Percentiles rank a stretch among this genome's conserved stretches.
These are phyloP conservation scores for Merluccius polli DNA, from an alignment of 2,797 vertebrate genomes.

Conservation along the genomic window DNA sequence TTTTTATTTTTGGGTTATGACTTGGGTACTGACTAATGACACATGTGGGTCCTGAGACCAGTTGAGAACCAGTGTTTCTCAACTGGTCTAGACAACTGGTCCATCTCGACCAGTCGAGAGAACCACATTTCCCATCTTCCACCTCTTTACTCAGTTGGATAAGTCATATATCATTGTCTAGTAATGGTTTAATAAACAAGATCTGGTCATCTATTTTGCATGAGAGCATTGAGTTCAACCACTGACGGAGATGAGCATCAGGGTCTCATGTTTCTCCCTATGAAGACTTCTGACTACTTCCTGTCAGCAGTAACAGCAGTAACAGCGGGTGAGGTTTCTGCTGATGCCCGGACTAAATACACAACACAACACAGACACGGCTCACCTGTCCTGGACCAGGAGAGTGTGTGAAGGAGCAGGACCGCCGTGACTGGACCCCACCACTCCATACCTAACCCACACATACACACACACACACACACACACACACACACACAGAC, in stretches of 20 bases:
- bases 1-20: too few species aligned
- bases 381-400: slow-evolving; percentile 71
- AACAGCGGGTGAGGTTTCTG: neutral
- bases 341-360: neutral
- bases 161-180: neutral
- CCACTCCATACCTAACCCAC: slow-evolving; percentile 52
- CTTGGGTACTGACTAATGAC: too few species aligned
- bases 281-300: neutral
- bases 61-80: too few species aligned
- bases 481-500: slow-evolving; percentile 17
- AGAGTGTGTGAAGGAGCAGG: slow-evolving; percentile 66
- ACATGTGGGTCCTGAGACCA: too few species aligned
- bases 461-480: slow-evolving; percentile 26
- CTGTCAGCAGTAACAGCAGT: neutral
- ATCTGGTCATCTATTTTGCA: neutral
- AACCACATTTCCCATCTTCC: too few species aligned
- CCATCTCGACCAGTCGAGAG: too few species aligned
- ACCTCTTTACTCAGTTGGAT: neutral
- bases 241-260: neutral
- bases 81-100: too few species aligned
- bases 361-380: neutral
- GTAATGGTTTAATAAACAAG: neutral
- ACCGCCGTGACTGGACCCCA: slow-evolving; percentile 56
- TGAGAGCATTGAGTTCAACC: neutral
- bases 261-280: neutral